Evolutionary conservation across 2,113 vertebrate genomes (phyloP), one percentile per base, ranked within the genome.

Genomic region (Fulmarus glacialis): DNA sequence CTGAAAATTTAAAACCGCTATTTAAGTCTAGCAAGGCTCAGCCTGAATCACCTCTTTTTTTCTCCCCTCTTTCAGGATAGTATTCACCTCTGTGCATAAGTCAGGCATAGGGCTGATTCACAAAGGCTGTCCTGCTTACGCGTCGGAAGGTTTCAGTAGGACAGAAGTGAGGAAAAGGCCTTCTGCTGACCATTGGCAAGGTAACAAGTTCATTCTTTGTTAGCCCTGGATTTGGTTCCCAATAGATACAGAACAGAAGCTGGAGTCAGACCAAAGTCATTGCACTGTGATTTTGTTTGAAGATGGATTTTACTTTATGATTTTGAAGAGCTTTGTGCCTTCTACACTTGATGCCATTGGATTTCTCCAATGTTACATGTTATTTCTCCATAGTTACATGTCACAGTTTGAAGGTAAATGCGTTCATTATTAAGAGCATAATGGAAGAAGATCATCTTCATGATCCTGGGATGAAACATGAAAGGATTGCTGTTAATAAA

Each of bases 331-430:
- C 85, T 96, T 90, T 92, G 36, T 95, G 86, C 86, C 87, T 93
- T 73, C 72, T 40, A 21, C 0, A 50, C 88, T 96, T 72, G 55
- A 96, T 83, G 89, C 72, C 52, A 42, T 87, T 94, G 67, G 92
- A 95, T 97, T 96, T 97, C 92, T 97, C 93, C 16, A 4, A 77
- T 95, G 87, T 63, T 89, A 77, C 84, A 36, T 21, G 84, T 84
- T n/a, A 95, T 97, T 96, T 97, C 92, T 97, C 93, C 16, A 4
- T 79, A 95, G 87, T 63, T 89, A 77, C 84, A 36, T 21, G 84
- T 84, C 62, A 45, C 62, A 48, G 10, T 60, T 91, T 73, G 70
- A 98, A 97, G 93, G 88, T 90, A 93, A 97, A 95, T 72, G 34
- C 96, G 56, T 87, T 97, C 67, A 74, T 94, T 91, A 78, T 30